Base-by-base conservation (phyloP, 35 echinoderm and acorn worm species). In the Ptychodera flava region DNA sequence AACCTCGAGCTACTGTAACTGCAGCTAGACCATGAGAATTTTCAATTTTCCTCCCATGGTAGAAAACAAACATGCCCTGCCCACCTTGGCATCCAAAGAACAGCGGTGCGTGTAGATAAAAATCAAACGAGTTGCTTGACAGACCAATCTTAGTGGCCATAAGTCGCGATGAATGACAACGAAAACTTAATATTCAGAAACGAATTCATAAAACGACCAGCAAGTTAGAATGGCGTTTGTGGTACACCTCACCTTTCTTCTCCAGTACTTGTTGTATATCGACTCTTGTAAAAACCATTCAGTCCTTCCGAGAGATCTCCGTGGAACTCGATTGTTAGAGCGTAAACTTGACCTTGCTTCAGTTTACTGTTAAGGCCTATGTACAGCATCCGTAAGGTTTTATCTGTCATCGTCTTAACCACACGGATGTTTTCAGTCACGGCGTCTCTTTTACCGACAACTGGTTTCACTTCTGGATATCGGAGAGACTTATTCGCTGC, bases 201-300 rank as follows among this genome's bases (percentile, higher is more conserved):
- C n/a, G n/a, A n/a, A n/a, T n/a, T n/a, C n/a, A n/a, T n/a, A n/a
- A n/a, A n/a, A n/a, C n/a, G n/a, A n/a, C n/a, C n/a, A n/a, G n/a
- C n/a, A n/a, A n/a, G n/a, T n/a, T n/a, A n/a, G n/a, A n/a, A n/a
- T n/a, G n/a, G n/a, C n/a, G n/a, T n/a, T n/a, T n/a, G n/a, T n/a
- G n/a, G n/a, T n/a, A n/a, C n/a, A n/a, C n/a, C n/a, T 64, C 22
- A 93, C 92, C 88, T 86, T 33, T 85, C 86, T 45, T 93, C 92
- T 2, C 92, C 92, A 15, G 29, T 37, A 1, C 64, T 77, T 16
- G 92, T 94, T 27, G 80, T 84, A 64, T 97, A 97, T 14, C 81
- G 81, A 78, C 95, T 97, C n/a, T 76, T 52, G 77, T 97, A 97
- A 79, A 93, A 93, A 30, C 95, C 95, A 6, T 77, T 33, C 85